Percentiles rank a stretch among this genome's conserved stretches.
Evolutionary conservation across 2,797 vertebrate genomes (phyloP).

Genomic region (Eulemur coronatus): DNA sequence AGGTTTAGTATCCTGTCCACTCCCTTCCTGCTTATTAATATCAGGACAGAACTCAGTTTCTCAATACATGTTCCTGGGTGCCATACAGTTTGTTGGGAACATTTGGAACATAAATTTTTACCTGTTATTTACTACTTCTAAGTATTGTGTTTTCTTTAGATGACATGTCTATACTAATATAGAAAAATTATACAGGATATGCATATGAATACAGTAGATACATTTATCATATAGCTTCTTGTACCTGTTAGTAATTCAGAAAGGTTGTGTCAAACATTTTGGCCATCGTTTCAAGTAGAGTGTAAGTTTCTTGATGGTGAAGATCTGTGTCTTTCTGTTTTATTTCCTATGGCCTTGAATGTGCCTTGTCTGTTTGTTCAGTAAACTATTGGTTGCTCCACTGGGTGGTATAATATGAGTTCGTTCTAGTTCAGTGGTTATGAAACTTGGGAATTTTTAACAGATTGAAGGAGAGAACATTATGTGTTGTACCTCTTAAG

Average conservation of each 20-base stretch:
- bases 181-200: not conserved
- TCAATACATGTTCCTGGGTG: not conserved
- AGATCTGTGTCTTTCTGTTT: not conserved
- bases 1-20: not conserved
- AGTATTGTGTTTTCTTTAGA: not conserved
- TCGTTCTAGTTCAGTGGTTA: not conserved
- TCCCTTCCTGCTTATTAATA: not conserved
- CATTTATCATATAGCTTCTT: not conserved
- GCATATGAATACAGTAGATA: not conserved
- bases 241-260: not conserved
- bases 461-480: not conserved
- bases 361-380: not conserved
- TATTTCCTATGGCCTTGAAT: not conserved
- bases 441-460: conserved; percentile 24
- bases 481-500: not conserved
- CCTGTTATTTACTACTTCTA: not conserved
- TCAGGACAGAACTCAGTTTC: not conserved
- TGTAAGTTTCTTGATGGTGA: not conserved
- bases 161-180: not conserved
- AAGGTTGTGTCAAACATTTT: not conserved
- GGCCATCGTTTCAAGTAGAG: not conserved
- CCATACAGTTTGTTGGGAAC: not conserved
- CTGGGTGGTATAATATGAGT: not conserved
- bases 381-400: not conserved
- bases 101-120: not conserved